Base-by-base conservation (phyloP, 2,113 vertebrate genomes). In the Puma concolor region DNA sequence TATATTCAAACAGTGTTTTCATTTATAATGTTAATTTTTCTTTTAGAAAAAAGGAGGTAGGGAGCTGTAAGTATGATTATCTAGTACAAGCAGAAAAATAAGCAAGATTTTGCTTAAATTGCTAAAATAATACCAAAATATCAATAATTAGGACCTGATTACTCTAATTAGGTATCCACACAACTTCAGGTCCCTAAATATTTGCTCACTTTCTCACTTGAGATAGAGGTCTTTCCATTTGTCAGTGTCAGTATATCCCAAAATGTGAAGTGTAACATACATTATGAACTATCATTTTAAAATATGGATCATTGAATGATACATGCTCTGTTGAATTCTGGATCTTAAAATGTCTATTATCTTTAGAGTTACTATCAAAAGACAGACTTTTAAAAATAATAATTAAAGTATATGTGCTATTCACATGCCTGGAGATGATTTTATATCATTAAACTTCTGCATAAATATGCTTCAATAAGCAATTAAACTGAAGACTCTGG, bases 381-480 rank as follows among this genome's bases (percentile, higher is more conserved):
- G 93, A 63, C 88, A 90, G 93, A 2, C 93, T 96, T 91, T 88
- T 25, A 0, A 52, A 97, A 96, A 97, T 97, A 72, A 33, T 93
- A 60, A 95, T 97, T 96, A 94, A 87, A 52, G 25, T 97, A 52
- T 97, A 98, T 83, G 7, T 98, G 64, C 88, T 92, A 94, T 98
- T 98, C 97, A 97, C 1, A 0, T 66, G 60, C 95, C 82, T 98
- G 86, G 57, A 94, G 66, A 97, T 98, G 97, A 84, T 98, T 98
- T 97, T 94, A 85, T 95, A 94, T 98, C 98, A 97, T 98, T 98
- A 98, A 98, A 98, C 92, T 84, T 98, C 96, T 95, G 81, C 76
- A 98, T 96, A 98, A 97, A 98, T 97, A 98, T 96, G 94, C 95
- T 96, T 96, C 97, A 97, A 94, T 97, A 98, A 98, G 98, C 98